A percentile compares a stretch with the other conserved stretches of the same genome.
These are phyloP conservation scores for Aphrophora alni DNA, from an alignment of 2,888 invertebrate species.

Conservation along the genomic window DNA sequence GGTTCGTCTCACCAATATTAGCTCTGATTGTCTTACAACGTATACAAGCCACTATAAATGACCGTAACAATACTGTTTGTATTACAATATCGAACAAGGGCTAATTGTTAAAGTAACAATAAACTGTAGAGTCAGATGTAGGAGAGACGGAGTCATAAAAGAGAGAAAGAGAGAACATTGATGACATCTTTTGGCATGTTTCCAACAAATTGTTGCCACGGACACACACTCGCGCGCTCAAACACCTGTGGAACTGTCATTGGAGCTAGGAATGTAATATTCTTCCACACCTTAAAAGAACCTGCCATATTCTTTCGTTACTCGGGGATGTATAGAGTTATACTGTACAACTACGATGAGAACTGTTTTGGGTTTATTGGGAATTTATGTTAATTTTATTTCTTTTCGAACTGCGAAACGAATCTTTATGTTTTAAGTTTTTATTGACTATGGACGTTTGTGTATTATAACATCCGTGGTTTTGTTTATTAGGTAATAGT, in stretches of 20 bases:
- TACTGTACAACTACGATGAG: background rate
- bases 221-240: background rate
- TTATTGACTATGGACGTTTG: background rate
- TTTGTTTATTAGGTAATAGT: too few relatives aligned
- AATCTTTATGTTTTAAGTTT: background rate
- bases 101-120: background rate
- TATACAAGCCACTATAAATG: background rate
- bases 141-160: background rate
- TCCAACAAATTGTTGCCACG: background rate
- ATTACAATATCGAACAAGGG: background rate
- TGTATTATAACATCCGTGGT: background rate
- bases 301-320: background rate
- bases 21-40: background rate
- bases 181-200: background rate
- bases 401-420: background rate
- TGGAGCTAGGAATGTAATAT: background rate
- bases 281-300: background rate
- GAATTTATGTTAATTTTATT: constrained; percentile 5
- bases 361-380: background rate
- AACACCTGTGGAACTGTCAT: background rate
- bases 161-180: background rate
- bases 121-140: background rate
- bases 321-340: background rate
- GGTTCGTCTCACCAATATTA: background rate
- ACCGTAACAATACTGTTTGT: background rate